Percentiles rank a stretch among this genome's conserved stretches.
These are phyloP conservation scores for Bombus pyrosoma DNA, from an alignment of 1,140 invertebrate genomes.

Conservation along the genomic window DNA sequence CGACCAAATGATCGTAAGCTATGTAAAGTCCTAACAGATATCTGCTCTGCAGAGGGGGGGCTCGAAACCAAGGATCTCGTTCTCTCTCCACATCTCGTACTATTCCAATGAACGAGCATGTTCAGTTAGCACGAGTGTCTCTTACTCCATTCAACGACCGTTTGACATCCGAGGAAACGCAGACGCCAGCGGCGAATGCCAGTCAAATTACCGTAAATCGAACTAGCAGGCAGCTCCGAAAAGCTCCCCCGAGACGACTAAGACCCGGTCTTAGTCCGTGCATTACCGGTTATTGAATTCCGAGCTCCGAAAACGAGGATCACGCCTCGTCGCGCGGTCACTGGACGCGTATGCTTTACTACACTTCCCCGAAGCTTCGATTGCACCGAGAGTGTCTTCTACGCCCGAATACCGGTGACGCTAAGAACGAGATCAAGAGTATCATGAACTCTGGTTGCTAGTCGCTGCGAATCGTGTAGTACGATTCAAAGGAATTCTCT, in stretches of 20 bases:
- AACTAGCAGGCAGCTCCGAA: conserved; percentile 62
- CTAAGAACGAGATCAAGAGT: not conserved
- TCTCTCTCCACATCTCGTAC: not conserved
- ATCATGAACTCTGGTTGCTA: no score
- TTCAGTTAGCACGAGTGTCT: conserved; percentile 45
- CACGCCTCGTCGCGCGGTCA: conserved; percentile 42
- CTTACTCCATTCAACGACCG: conserved; percentile 59
- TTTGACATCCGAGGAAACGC: conserved; percentile 69
- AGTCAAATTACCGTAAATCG: conserved; percentile 73
- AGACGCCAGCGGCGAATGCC: conserved; percentile 61
- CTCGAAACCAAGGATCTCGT: conserved; percentile 39
- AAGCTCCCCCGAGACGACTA: conserved; percentile 40
- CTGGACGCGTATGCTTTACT: not conserved
- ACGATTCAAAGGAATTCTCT: conserved; percentile 3
- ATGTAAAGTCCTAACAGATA: conserved; percentile 55
- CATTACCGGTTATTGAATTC: conserved; percentile 62
- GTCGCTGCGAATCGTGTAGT: not conserved
- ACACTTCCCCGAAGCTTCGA: not conserved
- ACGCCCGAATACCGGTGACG: not conserved
- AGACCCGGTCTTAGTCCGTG: conserved; percentile 36
- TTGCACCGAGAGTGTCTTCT: not conserved
- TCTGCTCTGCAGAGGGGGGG: conserved; percentile 49
- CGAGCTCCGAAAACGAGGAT: conserved; percentile 41
- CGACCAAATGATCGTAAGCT: conserved; percentile 50
- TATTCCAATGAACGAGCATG: conserved; percentile 20